These are phyloP conservation scores for Coturnix japonica DNA, from an alignment of 2,113 vertebrate species.

Conservation along the genomic window DNA sequence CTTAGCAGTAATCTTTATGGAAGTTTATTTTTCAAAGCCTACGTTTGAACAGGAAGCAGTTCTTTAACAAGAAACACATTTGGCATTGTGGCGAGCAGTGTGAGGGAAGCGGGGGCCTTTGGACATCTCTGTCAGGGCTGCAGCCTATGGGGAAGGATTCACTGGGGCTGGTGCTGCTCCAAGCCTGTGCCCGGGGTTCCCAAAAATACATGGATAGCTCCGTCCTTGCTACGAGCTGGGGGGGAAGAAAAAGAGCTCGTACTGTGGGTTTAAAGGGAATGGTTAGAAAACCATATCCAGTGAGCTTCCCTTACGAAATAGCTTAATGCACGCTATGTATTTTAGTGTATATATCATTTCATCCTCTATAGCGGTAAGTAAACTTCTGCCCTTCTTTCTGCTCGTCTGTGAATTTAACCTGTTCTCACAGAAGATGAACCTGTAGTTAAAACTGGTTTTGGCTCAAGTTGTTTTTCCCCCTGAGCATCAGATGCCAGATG, in stretches of 20 bases:
- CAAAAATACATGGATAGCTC: not conserved
- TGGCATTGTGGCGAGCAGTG: not conserved
- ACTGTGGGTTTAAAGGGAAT: not conserved
- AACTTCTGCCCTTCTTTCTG: not conserved
- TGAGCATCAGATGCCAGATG: constrained; percentile 71
- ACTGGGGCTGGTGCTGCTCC: not conserved
- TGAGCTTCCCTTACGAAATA: not conserved
- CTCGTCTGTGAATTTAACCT: constrained; percentile 37
- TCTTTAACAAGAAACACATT: not conserved
- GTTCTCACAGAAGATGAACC: constrained; percentile 53
- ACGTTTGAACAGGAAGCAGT: not conserved
- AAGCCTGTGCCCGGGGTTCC: not conserved
- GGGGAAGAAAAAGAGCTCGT: not conserved
- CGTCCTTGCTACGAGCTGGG: not conserved
- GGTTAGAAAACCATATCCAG: not conserved
- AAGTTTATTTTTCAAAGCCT: not conserved
- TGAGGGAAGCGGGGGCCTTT: not conserved
- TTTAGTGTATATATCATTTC: fast-evolving
- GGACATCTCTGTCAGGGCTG: not conserved
- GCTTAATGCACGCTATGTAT: not conserved
- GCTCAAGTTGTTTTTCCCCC: constrained; percentile 56
- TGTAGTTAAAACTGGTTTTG: constrained; percentile 55
- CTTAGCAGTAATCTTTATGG: not conserved
- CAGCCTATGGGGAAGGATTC: not conserved
- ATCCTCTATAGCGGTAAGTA: not conserved